A percentile compares a stretch with the other conserved stretches of the same genome.
These are phyloP conservation scores for Cyphomyrus plagiostoma DNA, from an alignment of 2,113 vertebrate species.

Conservation along the genomic window DNA sequence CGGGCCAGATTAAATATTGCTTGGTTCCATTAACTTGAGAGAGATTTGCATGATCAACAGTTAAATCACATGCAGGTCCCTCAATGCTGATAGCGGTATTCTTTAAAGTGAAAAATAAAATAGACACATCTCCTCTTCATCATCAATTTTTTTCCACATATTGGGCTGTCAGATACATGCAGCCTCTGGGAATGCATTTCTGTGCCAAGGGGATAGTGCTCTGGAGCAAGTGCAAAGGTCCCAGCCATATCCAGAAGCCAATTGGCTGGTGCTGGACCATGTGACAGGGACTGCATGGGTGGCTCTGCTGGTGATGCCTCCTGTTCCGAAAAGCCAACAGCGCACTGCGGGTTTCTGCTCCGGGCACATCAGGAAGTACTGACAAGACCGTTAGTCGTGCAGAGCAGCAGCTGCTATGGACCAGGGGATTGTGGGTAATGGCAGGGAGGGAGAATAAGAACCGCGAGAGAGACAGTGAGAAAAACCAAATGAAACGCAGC, in stretches of 20 bases:
- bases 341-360: neutral
- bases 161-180: too few species aligned
- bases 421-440: neutral
- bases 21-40: constrained; percentile 18
- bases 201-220: neutral
- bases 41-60: constrained; percentile 18
- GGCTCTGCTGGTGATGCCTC: neutral
- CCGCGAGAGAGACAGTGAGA: neutral
- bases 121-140: neutral
- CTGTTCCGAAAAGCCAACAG: neutral
- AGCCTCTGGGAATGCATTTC: neutral
- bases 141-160: neutral
- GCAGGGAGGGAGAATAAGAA: neutral
- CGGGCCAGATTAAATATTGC: neutral
- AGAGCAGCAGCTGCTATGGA: neutral
- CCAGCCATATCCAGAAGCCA: neutral
- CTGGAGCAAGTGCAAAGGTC: neutral
- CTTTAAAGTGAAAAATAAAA: constrained; percentile 15
- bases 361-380: neutral
- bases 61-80: constrained; percentile 14
- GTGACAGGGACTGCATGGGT: neutral
- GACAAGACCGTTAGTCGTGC: neutral
- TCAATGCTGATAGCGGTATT: neutral
- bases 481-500: neutral
- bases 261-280: neutral